phyloP scores from a whole-genome alignment of 2,888 invertebrate species.

The Mythimna pallens region DNA sequence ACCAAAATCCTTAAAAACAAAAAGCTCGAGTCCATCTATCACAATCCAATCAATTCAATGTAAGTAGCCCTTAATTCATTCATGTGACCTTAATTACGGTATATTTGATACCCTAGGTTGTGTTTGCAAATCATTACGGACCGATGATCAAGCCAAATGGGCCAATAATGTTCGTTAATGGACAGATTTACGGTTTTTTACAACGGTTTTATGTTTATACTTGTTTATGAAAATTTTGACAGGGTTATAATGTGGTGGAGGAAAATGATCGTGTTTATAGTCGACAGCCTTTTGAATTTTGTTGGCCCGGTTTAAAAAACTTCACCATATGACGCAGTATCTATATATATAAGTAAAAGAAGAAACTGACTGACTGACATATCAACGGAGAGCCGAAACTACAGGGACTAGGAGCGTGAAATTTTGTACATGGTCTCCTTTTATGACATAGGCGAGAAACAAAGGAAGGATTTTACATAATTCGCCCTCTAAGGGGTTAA shows the following conservation, averaged over 20 bases:
- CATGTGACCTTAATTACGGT: slow-evolving; percentile 56
- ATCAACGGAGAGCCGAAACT: no score
- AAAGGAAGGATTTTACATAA: no score
- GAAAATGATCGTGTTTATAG: no score
- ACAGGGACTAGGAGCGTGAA: no score
- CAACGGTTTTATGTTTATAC: slow-evolving; percentile 19
- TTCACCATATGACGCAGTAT: no score
- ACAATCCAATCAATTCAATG: slow-evolving; percentile 56
- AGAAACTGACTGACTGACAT: no score
- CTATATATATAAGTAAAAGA: no score
- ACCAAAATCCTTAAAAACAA: slow-evolving; percentile 14
- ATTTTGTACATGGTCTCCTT: no score
- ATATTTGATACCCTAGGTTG: slow-evolving; percentile 45
- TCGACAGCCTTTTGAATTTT: no score
- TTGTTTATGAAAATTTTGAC: slow-evolving; percentile 15
- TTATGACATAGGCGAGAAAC: no score
- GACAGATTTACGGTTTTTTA: slow-evolving; percentile 22
- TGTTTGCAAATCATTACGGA: slow-evolving; percentile 53
- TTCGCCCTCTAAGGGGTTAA: no score
- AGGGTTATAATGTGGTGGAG: background rate
- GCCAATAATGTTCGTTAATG: slow-evolving; percentile 19
- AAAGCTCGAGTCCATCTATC: slow-evolving; percentile 32
- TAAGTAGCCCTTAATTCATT: slow-evolving; percentile 33
- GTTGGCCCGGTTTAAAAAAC: no score
- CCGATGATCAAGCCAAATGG: slow-evolving; percentile 42